These are phyloP conservation scores for Lasioglossum figueresi DNA, from an alignment of 2,888 invertebrate genomes.

Conservation along the genomic window DNA sequence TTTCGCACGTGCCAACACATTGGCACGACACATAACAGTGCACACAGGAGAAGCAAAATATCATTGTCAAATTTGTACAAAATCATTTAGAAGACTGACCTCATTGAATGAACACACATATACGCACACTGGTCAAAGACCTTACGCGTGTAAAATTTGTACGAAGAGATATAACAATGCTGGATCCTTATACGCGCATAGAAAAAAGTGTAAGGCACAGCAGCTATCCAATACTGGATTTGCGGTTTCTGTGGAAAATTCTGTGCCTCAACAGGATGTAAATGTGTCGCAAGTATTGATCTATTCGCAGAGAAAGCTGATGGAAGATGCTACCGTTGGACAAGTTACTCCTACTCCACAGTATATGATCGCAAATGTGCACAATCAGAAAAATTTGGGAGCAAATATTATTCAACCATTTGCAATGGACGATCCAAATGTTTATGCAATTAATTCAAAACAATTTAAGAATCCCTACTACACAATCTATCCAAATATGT, in stretches of 20 bases:
- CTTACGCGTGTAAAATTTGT: conserved; percentile 81
- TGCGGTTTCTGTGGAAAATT: conserved; percentile 64
- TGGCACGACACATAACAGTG: conserved; percentile 81
- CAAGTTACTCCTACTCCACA: conserved; percentile 69
- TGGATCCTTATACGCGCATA: conserved; percentile 80
- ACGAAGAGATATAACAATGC: conserved; percentile 79
- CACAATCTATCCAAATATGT: conserved; percentile 79
- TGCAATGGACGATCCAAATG: conserved; percentile 74
- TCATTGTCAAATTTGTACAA: conserved; percentile 80
- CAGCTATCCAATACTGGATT: conserved; percentile 66
- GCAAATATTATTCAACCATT: conserved; percentile 76
- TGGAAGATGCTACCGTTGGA: conserved; percentile 68
- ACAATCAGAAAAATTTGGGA: conserved; percentile 72
- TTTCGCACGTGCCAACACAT: conserved; percentile 80
- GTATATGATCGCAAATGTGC: conserved; percentile 77
- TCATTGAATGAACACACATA: conserved; percentile 81
- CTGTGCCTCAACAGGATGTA: conserved; percentile 53
- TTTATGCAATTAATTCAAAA: conserved; percentile 75
- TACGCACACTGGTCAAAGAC: conserved; percentile 81
- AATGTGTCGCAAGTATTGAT: conserved; percentile 70
- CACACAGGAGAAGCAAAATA: conserved; percentile 82
- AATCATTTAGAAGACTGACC: conserved; percentile 80
- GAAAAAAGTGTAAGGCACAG: conserved; percentile 80
- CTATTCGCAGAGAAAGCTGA: conserved; percentile 76
- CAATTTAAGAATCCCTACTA: conserved; percentile 78